Evolutionary conservation across 1,140 invertebrate genomes (phyloP), one percentile per base, ranked within the genome.

Genomic region (Drosophila nannoptera): DNA sequence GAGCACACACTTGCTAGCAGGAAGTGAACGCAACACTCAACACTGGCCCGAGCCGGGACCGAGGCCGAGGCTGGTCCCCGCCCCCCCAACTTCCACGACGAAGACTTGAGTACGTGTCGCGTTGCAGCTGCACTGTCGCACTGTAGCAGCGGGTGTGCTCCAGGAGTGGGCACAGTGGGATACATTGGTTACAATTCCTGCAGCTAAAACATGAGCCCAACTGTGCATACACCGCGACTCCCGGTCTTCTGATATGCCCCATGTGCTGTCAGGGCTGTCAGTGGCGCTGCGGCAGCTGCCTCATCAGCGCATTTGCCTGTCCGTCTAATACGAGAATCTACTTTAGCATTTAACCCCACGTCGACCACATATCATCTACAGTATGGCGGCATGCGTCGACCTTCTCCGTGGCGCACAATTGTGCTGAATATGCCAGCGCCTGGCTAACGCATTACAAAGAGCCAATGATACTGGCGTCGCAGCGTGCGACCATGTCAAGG

Each of bases 11-110:
- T 43, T 55, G 50, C 58, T 64, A 53, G 60, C 76, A 84, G 80
- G 80, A 84, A 84, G 81, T 77, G 66, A 80, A 65, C 64, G 81
- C 49, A 77, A 56, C 77, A 58, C 77, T 84, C 53, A 61, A 64
- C 76, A 73, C 69, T 68, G 71, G 22, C 22, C 69, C 59, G 68
- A 48, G 62, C 48, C 62, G 1, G 22, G 22, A 22, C 22, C n/a
- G n/a, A n/a, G n/a, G n/a, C 22, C 22, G 22, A 70, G 61, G 63
- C 69, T 46, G 63, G 63, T 63, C 48, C 48, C n/a, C n/a, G n/a
- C n/a, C n/a, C n/a, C n/a, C n/a, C 59, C 75, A 77, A 72, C 80
- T 83, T 82, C 68, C 75, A 40, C 35, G 62, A 40, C 35, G 62
- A 52, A 63, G 59, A 78, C 72, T 78, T 66, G 64, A 63, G 68